Evolutionary conservation across 2,113 vertebrate genomes (phyloP).

Genomic region (Chionodraco myersi): DNA sequence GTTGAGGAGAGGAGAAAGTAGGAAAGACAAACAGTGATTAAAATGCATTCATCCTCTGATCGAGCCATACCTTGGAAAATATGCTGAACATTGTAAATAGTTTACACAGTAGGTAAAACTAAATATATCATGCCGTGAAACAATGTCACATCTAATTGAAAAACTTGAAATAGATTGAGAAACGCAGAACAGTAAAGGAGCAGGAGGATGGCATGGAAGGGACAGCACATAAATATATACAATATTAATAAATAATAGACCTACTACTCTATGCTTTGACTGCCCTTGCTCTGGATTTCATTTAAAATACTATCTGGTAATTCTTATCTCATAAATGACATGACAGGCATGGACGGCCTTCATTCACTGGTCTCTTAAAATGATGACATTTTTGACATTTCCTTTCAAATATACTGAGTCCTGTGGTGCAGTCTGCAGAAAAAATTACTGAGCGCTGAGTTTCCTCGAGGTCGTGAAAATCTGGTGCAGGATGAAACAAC

Average conservation of each 20-base stretch:
- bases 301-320: conserved; percentile 57
- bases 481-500: conserved; percentile 71
- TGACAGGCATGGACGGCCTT: conserved; percentile 60
- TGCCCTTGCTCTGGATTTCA: conserved; percentile 45
- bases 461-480: conserved; percentile 65
- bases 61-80: conserved; percentile 45
- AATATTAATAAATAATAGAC: conserved; percentile 6
- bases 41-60: conserved; percentile 51
- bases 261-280: conserved; percentile 14
- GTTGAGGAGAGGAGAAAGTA: conserved; percentile 35
- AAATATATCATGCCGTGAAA: conserved; percentile 14
- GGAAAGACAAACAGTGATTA: conserved; percentile 55
- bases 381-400: conserved; percentile 61
- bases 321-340: conserved; percentile 75
- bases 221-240: conserved; percentile 15
- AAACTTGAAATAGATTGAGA: background rate
- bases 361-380: conserved; percentile 66
- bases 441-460: conserved; percentile 55
- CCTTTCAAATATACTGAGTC: conserved; percentile 70
- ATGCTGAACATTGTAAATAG: conserved; percentile 39
- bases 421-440: conserved; percentile 64
- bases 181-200: conserved; percentile 17
- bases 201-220: background rate
- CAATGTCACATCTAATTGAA: background rate
- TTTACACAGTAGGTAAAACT: conserved; percentile 28